Evolutionary conservation across 2,797 vertebrate genomes (phyloP).

Genomic region (Synaphobranchus kaupii): DNA sequence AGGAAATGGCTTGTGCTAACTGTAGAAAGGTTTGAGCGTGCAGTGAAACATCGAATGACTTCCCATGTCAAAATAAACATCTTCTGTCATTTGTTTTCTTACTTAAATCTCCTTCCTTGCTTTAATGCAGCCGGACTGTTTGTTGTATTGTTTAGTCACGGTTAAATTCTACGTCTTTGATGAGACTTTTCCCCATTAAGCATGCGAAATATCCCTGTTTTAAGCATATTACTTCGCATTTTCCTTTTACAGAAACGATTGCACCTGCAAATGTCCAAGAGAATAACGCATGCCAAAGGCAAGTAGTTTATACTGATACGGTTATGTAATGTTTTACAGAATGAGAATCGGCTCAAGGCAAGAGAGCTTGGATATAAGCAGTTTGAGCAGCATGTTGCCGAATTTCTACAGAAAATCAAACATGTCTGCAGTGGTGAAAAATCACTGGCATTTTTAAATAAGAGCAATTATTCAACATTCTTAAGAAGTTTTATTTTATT

Average conservation of each 20-base stretch:
- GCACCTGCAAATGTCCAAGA: neutral
- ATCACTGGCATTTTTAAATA: neutral
- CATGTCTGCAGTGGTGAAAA: neutral
- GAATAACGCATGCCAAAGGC: neutral
- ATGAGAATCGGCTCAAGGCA: neutral
- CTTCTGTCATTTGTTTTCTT: neutral
- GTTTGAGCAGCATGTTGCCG: neutral
- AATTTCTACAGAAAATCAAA: neutral
- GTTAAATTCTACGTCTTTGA: neutral
- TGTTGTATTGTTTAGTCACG: neutral
- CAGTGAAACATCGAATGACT: conserved; percentile 71
- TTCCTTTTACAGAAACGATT: neutral
- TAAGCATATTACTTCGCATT: neutral
- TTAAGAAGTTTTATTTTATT: neutral
- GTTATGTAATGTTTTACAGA: neutral
- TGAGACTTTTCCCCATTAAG: neutral
- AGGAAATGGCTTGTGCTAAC: conserved; percentile 59
- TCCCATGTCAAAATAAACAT: conserved; percentile 46
- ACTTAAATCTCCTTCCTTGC: neutral
- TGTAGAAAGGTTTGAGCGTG: conserved; percentile 63
- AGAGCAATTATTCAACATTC: neutral
- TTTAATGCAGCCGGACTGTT: neutral
- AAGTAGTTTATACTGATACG: neutral
- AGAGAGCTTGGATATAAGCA: neutral
- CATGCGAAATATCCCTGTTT: neutral